These are phyloP conservation scores for Rhinogobius similis DNA, from an alignment of 2,113 vertebrate species.

Conservation along the genomic window DNA sequence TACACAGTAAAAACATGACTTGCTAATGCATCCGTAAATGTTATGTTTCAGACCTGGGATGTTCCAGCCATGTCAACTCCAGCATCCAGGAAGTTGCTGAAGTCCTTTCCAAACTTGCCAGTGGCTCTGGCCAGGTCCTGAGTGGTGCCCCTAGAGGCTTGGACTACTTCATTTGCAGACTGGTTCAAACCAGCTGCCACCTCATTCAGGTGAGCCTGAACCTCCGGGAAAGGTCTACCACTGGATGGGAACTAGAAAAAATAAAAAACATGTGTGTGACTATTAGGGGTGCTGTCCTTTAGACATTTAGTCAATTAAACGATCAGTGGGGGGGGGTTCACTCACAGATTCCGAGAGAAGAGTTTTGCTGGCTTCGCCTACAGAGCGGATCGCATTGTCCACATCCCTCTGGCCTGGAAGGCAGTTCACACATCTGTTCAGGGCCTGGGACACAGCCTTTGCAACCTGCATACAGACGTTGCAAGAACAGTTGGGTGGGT, in stretches of 20 bases:
- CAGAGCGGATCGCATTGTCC: slow-evolving; percentile 90
- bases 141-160: slow-evolving; percentile 90
- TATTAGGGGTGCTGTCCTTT: no score
- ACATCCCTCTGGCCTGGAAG: slow-evolving; percentile 95
- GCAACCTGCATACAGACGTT: slow-evolving; percentile 84
- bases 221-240: slow-evolving; percentile 94
- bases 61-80: slow-evolving; percentile 97
- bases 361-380: slow-evolving; percentile 94
- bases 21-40: neutral
- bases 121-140: slow-evolving; percentile 91
- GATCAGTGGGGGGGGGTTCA: no score
- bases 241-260: slow-evolving; percentile 87
- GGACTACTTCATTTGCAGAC: slow-evolving; percentile 94
- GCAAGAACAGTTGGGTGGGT: neutral
- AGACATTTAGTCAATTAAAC: no score
- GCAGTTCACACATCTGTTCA: slow-evolving; percentile 93
- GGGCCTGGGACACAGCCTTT: slow-evolving; percentile 93
- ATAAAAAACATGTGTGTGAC: neutral
- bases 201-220: slow-evolving; percentile 88
- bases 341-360: slow-evolving; percentile 87
- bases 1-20: neutral
- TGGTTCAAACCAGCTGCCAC: slow-evolving; percentile 92
- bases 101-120: slow-evolving; percentile 93
- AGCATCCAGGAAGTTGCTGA: slow-evolving; percentile 91
- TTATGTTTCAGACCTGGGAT: slow-evolving; percentile 82